Percentiles rank a stretch among this genome's conserved stretches.
These are phyloP conservation scores for Ormia ochracea DNA, from an alignment of 2,888 invertebrate species.

Conservation along the genomic window DNA sequence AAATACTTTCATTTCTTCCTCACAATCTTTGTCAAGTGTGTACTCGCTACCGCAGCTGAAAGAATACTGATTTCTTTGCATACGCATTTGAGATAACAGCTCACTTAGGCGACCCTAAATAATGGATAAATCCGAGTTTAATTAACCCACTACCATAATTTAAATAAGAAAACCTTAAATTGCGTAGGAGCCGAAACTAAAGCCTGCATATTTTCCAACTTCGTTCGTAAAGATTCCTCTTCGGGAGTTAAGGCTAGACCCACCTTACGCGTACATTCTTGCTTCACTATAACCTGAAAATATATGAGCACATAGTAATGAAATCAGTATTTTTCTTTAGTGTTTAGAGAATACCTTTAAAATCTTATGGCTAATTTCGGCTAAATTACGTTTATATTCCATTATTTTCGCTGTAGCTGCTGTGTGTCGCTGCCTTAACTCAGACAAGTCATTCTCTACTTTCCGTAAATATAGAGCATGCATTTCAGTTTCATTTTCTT, in stretches of 20 bases:
- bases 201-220: slow-evolving; percentile 89
- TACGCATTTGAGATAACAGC: slow-evolving; percentile 89
- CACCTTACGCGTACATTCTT: slow-evolving; percentile 91
- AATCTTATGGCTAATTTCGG: slow-evolving; percentile 89
- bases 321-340: not conserved
- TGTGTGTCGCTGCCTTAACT: slow-evolving; percentile 88
- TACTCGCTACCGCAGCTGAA: slow-evolving; percentile 83
- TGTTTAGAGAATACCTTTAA: slow-evolving; percentile 81
- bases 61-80: slow-evolving; percentile 82
- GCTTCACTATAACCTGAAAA: slow-evolving; percentile 87
- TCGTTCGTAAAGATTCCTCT: slow-evolving; percentile 92
- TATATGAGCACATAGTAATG: not conserved
- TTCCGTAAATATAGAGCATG: slow-evolving; percentile 89
- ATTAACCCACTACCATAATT: not conserved
- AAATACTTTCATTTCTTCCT: slow-evolving; percentile 86
- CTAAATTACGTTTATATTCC: slow-evolving; percentile 87
- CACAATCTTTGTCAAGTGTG: slow-evolving; percentile 85
- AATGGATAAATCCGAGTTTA: slow-evolving; percentile 7
- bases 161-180: slow-evolving; percentile 86
- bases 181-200: slow-evolving; percentile 94
- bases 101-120: slow-evolving; percentile 91
- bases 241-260: slow-evolving; percentile 92
- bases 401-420: slow-evolving; percentile 87
- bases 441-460: slow-evolving; percentile 86
- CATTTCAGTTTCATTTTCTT: slow-evolving; percentile 88